A percentile compares a stretch with the other conserved stretches of the same genome.
These are phyloP conservation scores for Sminthurinus aureus DNA, from an alignment of 2,888 invertebrate species.

Conservation along the genomic window DNA sequence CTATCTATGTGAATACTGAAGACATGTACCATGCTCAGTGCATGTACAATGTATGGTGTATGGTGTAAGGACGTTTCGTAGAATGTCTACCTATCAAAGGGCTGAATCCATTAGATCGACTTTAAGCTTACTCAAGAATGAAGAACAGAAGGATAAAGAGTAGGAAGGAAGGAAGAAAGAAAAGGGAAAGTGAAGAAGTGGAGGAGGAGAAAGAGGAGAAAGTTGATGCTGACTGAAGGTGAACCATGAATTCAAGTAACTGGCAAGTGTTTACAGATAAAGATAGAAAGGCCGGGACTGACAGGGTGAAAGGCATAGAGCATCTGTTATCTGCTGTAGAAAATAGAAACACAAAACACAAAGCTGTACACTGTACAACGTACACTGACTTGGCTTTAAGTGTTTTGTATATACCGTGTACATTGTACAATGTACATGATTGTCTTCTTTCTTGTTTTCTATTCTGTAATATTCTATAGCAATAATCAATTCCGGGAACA, in stretches of 20 bases:
- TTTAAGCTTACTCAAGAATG: constrained; percentile 12
- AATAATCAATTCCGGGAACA: background rate
- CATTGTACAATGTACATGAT: background rate
- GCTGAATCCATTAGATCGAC: background rate
- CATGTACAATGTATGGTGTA: background rate
- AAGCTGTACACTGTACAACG: no score
- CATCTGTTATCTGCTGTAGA: no score
- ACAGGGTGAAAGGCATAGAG: background rate
- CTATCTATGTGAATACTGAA: background rate
- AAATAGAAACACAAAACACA: no score
- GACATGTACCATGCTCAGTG: background rate
- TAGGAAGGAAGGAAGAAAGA: background rate
- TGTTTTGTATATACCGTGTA: no score
- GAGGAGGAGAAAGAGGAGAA: no score
- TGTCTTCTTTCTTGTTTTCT: background rate
- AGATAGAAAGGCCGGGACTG: background rate
- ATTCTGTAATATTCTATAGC: background rate
- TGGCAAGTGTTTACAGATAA: background rate
- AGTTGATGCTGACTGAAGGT: background rate
- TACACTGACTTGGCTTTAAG: no score
- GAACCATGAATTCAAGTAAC: background rate
- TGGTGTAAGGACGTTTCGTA: background rate
- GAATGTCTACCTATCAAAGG: background rate
- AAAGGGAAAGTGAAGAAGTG: no score
- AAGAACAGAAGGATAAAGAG: constrained; percentile 2